Percentiles rank a stretch among this genome's conserved stretches.
These are phyloP conservation scores for Nixonia krombeini DNA, from an alignment of 1,140 invertebrate genomes.

Conservation along the genomic window DNA sequence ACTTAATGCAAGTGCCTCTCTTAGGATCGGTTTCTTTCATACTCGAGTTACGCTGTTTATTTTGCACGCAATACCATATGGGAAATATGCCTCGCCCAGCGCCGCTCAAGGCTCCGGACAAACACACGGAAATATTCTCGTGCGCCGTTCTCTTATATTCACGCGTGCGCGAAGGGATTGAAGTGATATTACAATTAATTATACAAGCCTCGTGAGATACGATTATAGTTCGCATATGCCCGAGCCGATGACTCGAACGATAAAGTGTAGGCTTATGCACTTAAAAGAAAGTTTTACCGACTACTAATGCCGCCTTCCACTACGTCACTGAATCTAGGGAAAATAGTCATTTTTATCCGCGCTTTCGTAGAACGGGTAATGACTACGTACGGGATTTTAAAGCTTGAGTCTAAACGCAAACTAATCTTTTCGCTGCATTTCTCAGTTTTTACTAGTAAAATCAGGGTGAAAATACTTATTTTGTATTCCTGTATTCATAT, in stretches of 20 bases:
- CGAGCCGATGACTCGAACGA: neutral
- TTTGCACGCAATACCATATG: slow-evolving; percentile 41
- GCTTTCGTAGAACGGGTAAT: too few relatives aligned
- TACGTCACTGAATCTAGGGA: too few relatives aligned
- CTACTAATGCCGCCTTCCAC: too few relatives aligned
- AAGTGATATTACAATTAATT: slow-evolving; percentile 15
- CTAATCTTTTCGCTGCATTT: too few relatives aligned
- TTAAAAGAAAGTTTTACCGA: neutral
- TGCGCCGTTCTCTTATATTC: slow-evolving; percentile 8
- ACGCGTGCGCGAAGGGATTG: slow-evolving; percentile 1
- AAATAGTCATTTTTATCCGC: too few relatives aligned
- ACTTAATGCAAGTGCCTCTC: slow-evolving; percentile 41
- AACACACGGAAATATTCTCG: slow-evolving; percentile 16
- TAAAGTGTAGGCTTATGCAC: slow-evolving; percentile 1
- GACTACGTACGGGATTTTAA: too few relatives aligned
- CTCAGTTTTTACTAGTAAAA: too few relatives aligned
- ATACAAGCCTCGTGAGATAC: slow-evolving; percentile 5
- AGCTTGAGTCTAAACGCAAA: too few relatives aligned
- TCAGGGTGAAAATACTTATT: too few relatives aligned
- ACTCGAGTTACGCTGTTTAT: slow-evolving; percentile 47
- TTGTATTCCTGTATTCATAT: too few relatives aligned
- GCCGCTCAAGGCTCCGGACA: slow-evolving; percentile 20
- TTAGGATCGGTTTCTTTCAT: slow-evolving; percentile 42
- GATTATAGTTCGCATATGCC: slow-evolving; percentile 4
- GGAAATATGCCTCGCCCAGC: slow-evolving; percentile 36